A percentile compares a stretch with the other conserved stretches of the same genome.
These are phyloP conservation scores for Alcis repandata DNA, from an alignment of 2,888 invertebrate genomes.

Conservation along the genomic window DNA sequence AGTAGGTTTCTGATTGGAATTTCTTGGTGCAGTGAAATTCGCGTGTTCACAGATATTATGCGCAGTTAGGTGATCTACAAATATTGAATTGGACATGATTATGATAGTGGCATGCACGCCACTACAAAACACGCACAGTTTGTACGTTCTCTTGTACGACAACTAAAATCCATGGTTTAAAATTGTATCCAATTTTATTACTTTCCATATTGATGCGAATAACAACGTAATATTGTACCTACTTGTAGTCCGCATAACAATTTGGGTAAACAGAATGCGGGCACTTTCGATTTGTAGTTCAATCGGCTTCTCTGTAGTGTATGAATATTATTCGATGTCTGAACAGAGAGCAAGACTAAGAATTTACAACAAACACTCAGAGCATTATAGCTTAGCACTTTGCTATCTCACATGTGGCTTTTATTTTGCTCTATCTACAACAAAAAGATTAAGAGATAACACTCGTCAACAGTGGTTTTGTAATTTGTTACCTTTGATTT, in stretches of 20 bases:
- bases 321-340: no score
- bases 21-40: slow-evolving; percentile 14
- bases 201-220: background rate
- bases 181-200: no score
- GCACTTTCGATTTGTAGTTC: slow-evolving; percentile 20
- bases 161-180: background rate
- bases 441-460: no score
- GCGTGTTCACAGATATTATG: slow-evolving; percentile 32
- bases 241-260: background rate
- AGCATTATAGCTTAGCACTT: no score
- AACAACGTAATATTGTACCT: background rate
- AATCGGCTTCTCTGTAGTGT: background rate
- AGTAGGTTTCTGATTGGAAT: slow-evolving; percentile 1
- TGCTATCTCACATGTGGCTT: no score
- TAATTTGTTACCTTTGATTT: no score
- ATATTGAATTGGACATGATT: slow-evolving; percentile 25
- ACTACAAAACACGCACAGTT: slow-evolving; percentile 28
- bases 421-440: no score
- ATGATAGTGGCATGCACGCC: slow-evolving; percentile 23
- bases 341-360: no score
- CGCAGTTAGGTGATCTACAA: slow-evolving; percentile 26
- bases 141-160: background rate
- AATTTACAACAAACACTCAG: no score
- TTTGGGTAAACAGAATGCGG: slow-evolving; percentile 11
- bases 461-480: no score